A percentile compares a stretch with the other conserved stretches of the same genome.
Conservation (phyloP, 2,797 vertebrate genomes). For the Characodon lateralis region DNA sequence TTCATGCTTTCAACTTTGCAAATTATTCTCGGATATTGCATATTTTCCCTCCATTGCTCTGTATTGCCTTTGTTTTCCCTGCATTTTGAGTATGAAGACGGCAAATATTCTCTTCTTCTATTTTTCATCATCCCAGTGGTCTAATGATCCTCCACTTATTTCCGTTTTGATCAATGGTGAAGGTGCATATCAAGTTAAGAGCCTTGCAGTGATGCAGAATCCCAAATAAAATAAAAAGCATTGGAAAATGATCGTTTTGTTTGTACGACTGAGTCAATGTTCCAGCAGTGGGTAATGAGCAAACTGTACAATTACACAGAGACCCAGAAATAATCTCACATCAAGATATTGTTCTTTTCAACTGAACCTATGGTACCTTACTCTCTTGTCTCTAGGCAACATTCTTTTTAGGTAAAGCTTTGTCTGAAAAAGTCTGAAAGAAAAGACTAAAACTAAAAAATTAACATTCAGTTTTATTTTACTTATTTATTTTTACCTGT, state of each 20-base stretch:
- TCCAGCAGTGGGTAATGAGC: slow-evolving; percentile 49
- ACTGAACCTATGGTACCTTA: slow-evolving; percentile 34
- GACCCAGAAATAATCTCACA: slow-evolving; percentile 41
- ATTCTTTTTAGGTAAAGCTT: neutral
- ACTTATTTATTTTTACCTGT: slow-evolving; percentile 25
- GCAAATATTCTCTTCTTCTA: slow-evolving; percentile 52
- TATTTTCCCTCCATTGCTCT: slow-evolving; percentile 33
- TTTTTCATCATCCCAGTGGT: slow-evolving; percentile 58
- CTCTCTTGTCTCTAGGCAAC: slow-evolving; percentile 19
- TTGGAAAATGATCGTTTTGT: slow-evolving; percentile 49
- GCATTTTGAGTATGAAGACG: slow-evolving; percentile 32
- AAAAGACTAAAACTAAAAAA: slow-evolving; percentile 14
- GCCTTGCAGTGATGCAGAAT: slow-evolving; percentile 45
- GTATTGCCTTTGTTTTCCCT: slow-evolving; percentile 34
- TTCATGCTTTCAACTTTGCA: slow-evolving; percentile 43
- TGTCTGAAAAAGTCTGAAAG: slow-evolving; percentile 15
- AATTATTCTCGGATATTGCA: slow-evolving; percentile 53
- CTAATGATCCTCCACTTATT: slow-evolving; percentile 55
- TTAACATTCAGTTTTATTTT: slow-evolving; percentile 16
- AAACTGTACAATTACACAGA: slow-evolving; percentile 39
- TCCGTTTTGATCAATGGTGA: slow-evolving; percentile 39
- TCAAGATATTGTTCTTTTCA: slow-evolving; percentile 49
- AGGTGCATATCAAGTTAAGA: slow-evolving; percentile 57
- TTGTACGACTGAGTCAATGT: slow-evolving; percentile 56
- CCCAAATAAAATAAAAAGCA: slow-evolving; percentile 48